phyloP scores from a whole-genome alignment of 1,140 invertebrate species.

The Subanguina moxae region DNA sequence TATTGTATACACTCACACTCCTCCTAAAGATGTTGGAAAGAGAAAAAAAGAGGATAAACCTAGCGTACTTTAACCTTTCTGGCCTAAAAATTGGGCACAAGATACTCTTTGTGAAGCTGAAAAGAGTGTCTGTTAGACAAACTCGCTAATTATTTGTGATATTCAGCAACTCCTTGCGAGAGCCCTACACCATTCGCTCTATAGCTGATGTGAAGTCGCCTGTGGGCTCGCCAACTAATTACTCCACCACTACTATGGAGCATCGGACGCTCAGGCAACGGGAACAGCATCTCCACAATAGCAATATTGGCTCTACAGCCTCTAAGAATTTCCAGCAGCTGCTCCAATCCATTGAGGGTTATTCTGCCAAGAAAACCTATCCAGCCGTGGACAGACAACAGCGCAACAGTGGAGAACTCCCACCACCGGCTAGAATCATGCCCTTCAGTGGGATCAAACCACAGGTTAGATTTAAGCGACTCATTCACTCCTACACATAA shows the following conservation, averaged over 20 bases:
- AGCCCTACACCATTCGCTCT: slow-evolving; percentile 7
- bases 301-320: neutral
- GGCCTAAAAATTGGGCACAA: no score
- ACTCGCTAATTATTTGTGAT: neutral
- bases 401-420: slow-evolving; percentile 17
- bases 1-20: no score
- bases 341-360: slow-evolving; percentile 4
- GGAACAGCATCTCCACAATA: slow-evolving; percentile 1
- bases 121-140: no score
- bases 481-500: no score
- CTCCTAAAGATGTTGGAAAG: neutral
- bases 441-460: slow-evolving; percentile 35
- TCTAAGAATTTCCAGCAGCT: neutral
- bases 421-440: slow-evolving; percentile 30
- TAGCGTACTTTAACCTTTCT: no score
- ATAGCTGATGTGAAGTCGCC: neutral
- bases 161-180: slow-evolving; percentile 26
- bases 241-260: slow-evolving; percentile 22
- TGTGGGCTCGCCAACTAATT: slow-evolving; percentile 1
- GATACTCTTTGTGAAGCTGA: no score
- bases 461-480: slow-evolving; percentile 26
- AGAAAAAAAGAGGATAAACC: no score
- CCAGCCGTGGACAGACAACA: neutral
- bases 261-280: slow-evolving; percentile 28
- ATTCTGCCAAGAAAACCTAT: neutral